Evolutionary conservation across 2,797 vertebrate genomes (phyloP).

Genomic region (Ataeniobius toweri): DNA sequence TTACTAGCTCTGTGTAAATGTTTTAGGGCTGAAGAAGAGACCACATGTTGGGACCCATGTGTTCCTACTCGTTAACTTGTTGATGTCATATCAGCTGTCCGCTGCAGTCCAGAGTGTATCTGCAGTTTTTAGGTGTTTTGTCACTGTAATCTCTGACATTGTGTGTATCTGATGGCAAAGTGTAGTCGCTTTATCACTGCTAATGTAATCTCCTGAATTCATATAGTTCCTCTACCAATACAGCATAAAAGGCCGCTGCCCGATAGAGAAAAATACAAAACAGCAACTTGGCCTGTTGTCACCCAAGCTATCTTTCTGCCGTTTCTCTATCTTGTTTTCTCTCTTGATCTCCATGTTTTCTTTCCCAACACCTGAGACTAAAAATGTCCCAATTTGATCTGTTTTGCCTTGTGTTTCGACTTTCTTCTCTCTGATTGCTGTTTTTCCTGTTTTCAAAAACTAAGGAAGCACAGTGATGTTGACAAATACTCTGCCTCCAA

Average conservation of each 20-base stretch:
- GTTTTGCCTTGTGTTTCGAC: conserved; percentile 55
- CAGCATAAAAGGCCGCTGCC: conserved; percentile 47
- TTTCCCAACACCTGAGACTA: conserved; percentile 26
- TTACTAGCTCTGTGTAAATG: too few relatives aligned
- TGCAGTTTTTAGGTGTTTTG: conserved; percentile 42
- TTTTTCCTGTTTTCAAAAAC: conserved; percentile 72
- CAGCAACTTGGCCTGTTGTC: conserved; percentile 37
- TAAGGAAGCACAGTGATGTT: conserved; percentile 69
- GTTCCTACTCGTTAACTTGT: conserved; percentile 11
- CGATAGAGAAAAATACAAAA: conserved; percentile 53
- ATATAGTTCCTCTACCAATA: conserved; percentile 47
- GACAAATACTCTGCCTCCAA: conserved; percentile 76
- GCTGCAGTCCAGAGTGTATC: conserved; percentile 53
- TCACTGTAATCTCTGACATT: conserved; percentile 53
- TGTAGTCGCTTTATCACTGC: conserved; percentile 66
- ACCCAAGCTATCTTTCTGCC: conserved; percentile 39
- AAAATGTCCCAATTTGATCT: conserved; percentile 43
- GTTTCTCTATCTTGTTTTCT: conserved; percentile 48
- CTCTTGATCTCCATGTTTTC: conserved; percentile 30
- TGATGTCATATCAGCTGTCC: conserved; percentile 44
- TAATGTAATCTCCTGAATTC: conserved; percentile 55
- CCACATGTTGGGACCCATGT: background rate
- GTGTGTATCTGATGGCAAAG: conserved; percentile 66
- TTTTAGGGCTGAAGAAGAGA: background rate
- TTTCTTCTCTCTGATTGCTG: conserved; percentile 51